A percentile compares a stretch with the other conserved stretches of the same genome.
Conservation (phyloP, 2,888 invertebrate genomes). For the Heterodera filipjevi region DNA sequence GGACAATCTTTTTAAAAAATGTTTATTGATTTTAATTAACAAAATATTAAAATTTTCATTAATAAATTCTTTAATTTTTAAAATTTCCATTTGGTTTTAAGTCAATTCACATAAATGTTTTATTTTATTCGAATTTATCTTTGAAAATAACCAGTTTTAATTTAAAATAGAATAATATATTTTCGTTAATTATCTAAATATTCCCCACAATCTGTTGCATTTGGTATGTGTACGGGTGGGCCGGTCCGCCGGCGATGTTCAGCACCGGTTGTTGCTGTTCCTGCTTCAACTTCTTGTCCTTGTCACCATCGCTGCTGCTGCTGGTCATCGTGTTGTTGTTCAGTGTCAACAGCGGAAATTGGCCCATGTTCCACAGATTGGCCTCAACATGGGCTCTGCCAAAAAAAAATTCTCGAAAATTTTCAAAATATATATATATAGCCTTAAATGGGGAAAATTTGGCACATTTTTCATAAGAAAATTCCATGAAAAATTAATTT, state of each 20-base stretch:
- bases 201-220: conserved; percentile 71
- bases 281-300: background rate
- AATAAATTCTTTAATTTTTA: no score
- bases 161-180: background rate
- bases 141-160: no score
- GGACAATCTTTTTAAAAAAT: no score
- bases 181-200: conserved; percentile 75
- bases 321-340: conserved; percentile 32
- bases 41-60: no score
- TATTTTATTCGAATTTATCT: no score
- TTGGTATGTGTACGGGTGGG: conserved; percentile 71
- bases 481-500: no score
- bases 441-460: no score
- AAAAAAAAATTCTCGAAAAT: background rate
- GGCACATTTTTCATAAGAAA: no score
- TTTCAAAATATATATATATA: no score
- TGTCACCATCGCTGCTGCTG: background rate
- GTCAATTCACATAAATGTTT: no score
- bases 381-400: conserved; percentile 51
- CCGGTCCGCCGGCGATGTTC: conserved; percentile 91
- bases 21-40: no score
- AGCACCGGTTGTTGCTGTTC: conserved; percentile 17
- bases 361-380: conserved; percentile 61
- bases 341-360: conserved; percentile 60
- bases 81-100: no score